A percentile compares a stretch with the other conserved stretches of the same genome.
Conservation (phyloP, 1,140 invertebrate genomes). For the Drosophila sulfurigaster region DNA sequence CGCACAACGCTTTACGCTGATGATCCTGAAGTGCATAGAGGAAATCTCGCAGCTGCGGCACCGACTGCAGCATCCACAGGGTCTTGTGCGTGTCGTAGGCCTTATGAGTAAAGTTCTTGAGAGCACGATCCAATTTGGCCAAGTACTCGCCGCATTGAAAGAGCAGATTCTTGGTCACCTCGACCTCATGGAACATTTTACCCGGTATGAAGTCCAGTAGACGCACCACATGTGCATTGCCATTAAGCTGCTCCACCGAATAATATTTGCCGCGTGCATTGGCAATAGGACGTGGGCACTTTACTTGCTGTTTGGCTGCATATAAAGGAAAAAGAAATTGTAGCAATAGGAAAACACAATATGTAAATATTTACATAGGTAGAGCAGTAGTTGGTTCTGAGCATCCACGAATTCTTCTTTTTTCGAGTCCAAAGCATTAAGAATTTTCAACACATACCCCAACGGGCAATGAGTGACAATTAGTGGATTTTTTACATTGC, state of each 20-base stretch:
- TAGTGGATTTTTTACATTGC: slow-evolving; percentile 87
- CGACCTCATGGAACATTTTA: slow-evolving; percentile 87
- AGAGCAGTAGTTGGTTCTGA: slow-evolving; percentile 89
- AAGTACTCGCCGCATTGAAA: slow-evolving; percentile 90
- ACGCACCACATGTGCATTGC: slow-evolving; percentile 88
- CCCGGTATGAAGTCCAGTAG: slow-evolving; percentile 91
- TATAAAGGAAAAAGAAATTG: neutral
- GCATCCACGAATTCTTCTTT: slow-evolving; percentile 89
- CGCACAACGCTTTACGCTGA: slow-evolving; percentile 86
- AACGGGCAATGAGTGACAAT: slow-evolving; percentile 86
- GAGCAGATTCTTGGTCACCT: slow-evolving; percentile 87
- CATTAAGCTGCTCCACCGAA: slow-evolving; percentile 86
- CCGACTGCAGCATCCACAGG: slow-evolving; percentile 90
- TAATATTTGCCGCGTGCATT: slow-evolving; percentile 88
- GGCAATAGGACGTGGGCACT: slow-evolving; percentile 89
- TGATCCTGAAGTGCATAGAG: slow-evolving; percentile 88
- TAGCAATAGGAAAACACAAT: neutral
- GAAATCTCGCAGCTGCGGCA: slow-evolving; percentile 90
- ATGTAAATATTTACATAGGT: slow-evolving; percentile 86
- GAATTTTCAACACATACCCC: slow-evolving; percentile 93
- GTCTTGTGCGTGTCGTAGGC: slow-evolving; percentile 88
- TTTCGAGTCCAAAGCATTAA: slow-evolving; percentile 92
- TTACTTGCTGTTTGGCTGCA: slow-evolving; percentile 87
- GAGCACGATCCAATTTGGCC: slow-evolving; percentile 88
- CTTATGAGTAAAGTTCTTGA: slow-evolving; percentile 90